phyloP scores from a whole-genome alignment of 2,113 vertebrate genomes.

The Crypturellus undulatus region DNA sequence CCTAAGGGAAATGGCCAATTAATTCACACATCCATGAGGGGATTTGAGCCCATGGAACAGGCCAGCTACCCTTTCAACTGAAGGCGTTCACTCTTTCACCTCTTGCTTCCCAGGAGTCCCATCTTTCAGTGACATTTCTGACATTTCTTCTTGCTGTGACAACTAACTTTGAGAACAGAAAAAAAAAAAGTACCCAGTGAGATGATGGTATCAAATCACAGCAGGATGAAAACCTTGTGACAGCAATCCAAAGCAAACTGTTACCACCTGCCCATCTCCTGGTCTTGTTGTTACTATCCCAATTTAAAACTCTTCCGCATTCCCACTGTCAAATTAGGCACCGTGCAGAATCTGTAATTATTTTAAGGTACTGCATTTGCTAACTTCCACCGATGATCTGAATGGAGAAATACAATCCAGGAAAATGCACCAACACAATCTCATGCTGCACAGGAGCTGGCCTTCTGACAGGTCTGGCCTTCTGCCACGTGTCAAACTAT shows the following conservation, averaged over 20 bases:
- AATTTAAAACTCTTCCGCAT: background rate
- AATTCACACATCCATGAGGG: background rate
- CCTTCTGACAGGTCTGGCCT: background rate
- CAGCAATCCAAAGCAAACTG: background rate
- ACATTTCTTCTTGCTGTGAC: background rate
- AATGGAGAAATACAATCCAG: background rate
- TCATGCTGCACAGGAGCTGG: accelerated
- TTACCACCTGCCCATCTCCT: background rate
- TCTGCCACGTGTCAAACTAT: background rate
- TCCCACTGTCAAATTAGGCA: background rate
- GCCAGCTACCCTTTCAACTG: background rate
- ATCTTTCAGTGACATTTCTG: background rate
- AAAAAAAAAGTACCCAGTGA: background rate
- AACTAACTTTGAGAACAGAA: background rate
- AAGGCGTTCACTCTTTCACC: background rate
- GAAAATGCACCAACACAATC: accelerated
- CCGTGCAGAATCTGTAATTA: background rate
- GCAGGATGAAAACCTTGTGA: background rate
- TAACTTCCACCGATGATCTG: background rate
- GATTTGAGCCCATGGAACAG: accelerated
- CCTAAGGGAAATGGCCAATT: background rate
- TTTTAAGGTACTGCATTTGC: background rate
- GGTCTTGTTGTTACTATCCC: background rate
- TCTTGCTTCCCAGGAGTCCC: background rate
- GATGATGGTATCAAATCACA: background rate